A percentile compares a stretch with the other conserved stretches of the same genome.
These are phyloP conservation scores for Gymnorhina tibicen DNA, from an alignment of 2,113 vertebrate genomes.

Conservation along the genomic window DNA sequence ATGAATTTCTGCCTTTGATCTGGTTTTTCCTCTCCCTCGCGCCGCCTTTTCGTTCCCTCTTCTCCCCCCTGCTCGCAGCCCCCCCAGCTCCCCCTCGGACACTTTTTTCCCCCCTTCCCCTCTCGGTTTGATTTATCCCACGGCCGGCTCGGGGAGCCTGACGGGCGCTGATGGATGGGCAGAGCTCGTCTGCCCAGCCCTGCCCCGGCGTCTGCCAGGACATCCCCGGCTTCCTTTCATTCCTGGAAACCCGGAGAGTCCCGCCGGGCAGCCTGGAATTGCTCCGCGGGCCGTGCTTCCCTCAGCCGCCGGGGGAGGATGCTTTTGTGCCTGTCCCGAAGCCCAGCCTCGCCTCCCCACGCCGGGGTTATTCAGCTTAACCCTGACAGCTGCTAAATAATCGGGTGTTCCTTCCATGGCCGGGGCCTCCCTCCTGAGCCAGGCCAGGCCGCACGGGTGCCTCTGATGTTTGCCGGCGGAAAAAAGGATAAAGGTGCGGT, in stretches of 20 bases:
- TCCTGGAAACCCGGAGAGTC: not conserved
- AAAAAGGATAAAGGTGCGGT: not conserved
- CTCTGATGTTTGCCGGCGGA: slow-evolving; percentile 13
- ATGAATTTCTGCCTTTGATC: slow-evolving; percentile 83
- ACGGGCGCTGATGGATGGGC: slow-evolving; percentile 73
- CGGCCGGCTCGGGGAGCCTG: slow-evolving; percentile 23
- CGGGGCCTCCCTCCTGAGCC: not conserved
- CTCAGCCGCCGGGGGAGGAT: not conserved
- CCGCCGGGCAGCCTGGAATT: not conserved
- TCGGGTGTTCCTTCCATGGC: slow-evolving; percentile 32
- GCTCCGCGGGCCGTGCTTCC: not conserved
- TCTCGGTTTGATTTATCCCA: slow-evolving; percentile 70
- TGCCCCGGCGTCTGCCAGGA: not conserved
- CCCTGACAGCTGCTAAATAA: slow-evolving; percentile 46
- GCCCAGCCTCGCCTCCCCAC: not conserved
- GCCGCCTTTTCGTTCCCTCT: slow-evolving; percentile 34
- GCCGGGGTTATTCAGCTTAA: slow-evolving; percentile 4
- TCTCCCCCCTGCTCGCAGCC: not conserved
- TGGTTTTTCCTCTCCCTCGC: slow-evolving; percentile 49
- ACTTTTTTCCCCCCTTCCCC: not conserved
- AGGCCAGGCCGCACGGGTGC: not conserved
- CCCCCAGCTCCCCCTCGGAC: not conserved
- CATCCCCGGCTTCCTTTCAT: not conserved
- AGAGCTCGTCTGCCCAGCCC: slow-evolving; percentile 38
- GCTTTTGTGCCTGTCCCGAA: not conserved